Evolutionary conservation across 2,797 vertebrate genomes (phyloP).

Genomic region (Peromyscus attwateri): DNA sequence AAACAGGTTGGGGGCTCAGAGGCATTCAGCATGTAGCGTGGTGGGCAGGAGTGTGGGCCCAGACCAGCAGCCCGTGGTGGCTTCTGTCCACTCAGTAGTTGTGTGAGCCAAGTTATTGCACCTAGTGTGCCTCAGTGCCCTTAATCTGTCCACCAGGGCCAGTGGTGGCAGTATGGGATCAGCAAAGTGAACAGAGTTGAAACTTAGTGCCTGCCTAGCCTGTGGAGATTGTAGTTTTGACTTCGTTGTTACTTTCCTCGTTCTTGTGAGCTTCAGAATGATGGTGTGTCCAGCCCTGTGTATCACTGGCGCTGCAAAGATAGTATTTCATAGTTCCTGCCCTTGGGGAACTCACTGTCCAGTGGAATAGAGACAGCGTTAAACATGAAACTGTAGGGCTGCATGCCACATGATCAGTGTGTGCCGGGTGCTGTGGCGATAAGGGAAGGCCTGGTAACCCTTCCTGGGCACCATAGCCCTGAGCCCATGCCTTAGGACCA

Average conservation of each 20-base stretch:
- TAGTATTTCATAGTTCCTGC: neutral
- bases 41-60: neutral
- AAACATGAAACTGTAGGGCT: neutral
- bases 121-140: neutral
- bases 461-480: neutral
- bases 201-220: neutral
- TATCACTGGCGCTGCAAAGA: neutral
- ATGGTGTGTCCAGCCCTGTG: neutral
- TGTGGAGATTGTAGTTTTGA: neutral
- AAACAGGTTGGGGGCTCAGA: slow-evolving; percentile 92
- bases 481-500: neutral
- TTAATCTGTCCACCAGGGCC: neutral
- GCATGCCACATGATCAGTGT: neutral
- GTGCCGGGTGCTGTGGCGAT: neutral
- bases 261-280: neutral
- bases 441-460: neutral
- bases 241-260: neutral
- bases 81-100: neutral
- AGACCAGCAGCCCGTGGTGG: neutral
- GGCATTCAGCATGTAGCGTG: neutral
- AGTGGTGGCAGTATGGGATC: neutral
- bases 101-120: neutral
- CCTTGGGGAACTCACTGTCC: neutral
- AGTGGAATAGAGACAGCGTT: neutral
- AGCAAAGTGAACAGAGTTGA: neutral